A percentile compares a stretch with the other conserved stretches of the same genome.
Evolutionary conservation across 92 coral and sea anemone species (phyloP).

Genomic region (Umimayanthus chanpuru): DNA sequence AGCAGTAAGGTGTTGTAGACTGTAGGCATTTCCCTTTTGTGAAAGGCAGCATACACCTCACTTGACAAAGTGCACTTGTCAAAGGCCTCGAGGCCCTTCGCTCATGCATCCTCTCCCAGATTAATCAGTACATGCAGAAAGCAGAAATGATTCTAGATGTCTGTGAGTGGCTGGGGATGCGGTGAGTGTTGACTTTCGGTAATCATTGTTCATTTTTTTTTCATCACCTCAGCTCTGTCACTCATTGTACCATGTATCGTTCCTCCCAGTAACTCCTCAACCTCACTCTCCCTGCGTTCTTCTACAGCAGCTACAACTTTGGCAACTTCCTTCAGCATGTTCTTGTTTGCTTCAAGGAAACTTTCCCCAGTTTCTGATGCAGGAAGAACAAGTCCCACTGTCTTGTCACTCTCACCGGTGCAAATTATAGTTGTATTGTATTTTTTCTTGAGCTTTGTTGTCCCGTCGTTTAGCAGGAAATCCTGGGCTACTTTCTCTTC

Average conservation of each 20-base stretch:
- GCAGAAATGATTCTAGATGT: constrained; percentile 13
- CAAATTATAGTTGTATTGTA: too few species aligned
- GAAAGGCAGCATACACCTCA: constrained; percentile 14
- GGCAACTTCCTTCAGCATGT: constrained; percentile 14
- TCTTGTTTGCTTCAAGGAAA: not conserved
- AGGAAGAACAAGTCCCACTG: too few species aligned
- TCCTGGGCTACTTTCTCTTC: too few species aligned
- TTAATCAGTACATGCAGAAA: constrained; percentile 30
- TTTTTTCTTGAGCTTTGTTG: too few species aligned
- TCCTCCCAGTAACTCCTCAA: constrained; percentile 23
- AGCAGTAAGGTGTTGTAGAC: constrained; percentile 26
- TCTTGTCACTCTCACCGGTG: too few species aligned
- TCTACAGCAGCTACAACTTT: constrained; percentile 33
- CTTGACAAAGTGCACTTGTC: constrained; percentile 9
- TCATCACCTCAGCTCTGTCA: constrained; percentile 41
- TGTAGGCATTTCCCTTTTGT: constrained; percentile 20
- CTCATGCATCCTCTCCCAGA: constrained; percentile 13
- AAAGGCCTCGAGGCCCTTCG: constrained; percentile 11
- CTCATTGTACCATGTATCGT: constrained; percentile 25
- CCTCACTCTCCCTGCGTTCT: not conserved
- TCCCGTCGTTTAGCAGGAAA: too few species aligned
- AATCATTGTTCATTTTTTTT: constrained; percentile 30
- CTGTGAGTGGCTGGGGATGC: constrained; percentile 5
- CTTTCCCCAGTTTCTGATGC: constrained; percentile 19
- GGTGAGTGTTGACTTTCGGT: constrained; percentile 3